Base-by-base conservation (phyloP, 2,797 vertebrate genomes). In the Arctocebus calabarensis region DNA sequence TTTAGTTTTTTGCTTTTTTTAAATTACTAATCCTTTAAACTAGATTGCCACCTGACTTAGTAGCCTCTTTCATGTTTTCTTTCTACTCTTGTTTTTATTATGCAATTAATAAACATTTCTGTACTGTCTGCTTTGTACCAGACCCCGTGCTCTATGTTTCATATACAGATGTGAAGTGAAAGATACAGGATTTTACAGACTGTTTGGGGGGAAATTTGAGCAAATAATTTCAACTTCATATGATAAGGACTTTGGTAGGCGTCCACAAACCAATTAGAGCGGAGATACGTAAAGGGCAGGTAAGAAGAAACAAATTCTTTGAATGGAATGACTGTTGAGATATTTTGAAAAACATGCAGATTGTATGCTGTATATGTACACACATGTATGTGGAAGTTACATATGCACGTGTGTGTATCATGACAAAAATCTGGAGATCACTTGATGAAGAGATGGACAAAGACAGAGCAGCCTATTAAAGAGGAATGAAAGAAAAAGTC, bases 1-100 rank as follows among this genome's bases (percentile, higher is more conserved):
- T 88, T 92, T 94, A 37, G 48, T 57, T 90, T 86, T 92, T 74
- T 84, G 40, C 55, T 37, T 70, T 23, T 89, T 93, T 96, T n/a
- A 52, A 48, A 37, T 93, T 34, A 40, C 73, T 75, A 68, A 27
- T 79, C 77, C 89, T 91, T 94, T 84, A 59, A 52, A 82, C 40
- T 81, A 9, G 12, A 29, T 71, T n/a, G 55, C 71, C 61, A 83
- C 61, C 64, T 91, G 48, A 81, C 86, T 55, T 57, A 62, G 43
- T 86, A 61, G 3, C 20, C 12, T 84, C 55, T 71, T 71, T 52
- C 57, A 81, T 77, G 73, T 57, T 82, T 89, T 40, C 75, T 93
- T 83, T 75, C 79, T 89, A 27, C 22, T 87, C 25, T n/a, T 81
- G 57, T 75, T 29, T 84, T 74, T 74, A 57, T 92, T 68, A 74